These are phyloP conservation scores for Psilopsiagon aurifrons DNA, from an alignment of 2,113 vertebrate genomes.

Conservation along the genomic window DNA sequence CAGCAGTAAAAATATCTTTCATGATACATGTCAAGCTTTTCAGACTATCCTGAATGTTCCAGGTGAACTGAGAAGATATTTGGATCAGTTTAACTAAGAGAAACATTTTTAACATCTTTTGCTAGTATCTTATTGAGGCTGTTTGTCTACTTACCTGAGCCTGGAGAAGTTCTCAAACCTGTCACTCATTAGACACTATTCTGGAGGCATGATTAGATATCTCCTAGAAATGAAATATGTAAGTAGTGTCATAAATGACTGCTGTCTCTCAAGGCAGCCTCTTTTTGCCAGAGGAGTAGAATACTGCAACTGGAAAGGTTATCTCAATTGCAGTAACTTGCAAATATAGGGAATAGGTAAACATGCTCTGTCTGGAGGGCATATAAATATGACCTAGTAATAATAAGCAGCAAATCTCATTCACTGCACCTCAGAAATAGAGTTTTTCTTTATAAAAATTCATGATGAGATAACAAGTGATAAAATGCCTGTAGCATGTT, in stretches of 20 bases:
- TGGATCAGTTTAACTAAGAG: not conserved
- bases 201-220: not conserved
- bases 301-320: not conserved
- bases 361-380: not conserved
- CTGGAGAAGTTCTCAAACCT: not conserved
- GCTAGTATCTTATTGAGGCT: not conserved
- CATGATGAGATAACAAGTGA: not conserved
- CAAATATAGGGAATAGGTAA: not conserved
- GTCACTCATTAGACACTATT: not conserved
- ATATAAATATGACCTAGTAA: not conserved
- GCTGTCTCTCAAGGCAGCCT: not conserved
- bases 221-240: not conserved
- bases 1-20: not conserved
- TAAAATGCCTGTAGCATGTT: not conserved
- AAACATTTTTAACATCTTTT: not conserved
- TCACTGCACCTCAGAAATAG: not conserved
- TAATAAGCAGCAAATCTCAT: conserved; percentile 4
- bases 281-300: not conserved
- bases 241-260: not conserved
- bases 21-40: not conserved
- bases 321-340: not conserved
- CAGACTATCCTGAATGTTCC: not conserved
- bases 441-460: conserved; percentile 18
- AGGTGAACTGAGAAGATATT: not conserved
- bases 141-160: not conserved